These are phyloP conservation scores for Phymatocera aterrima DNA, from an alignment of 2,888 invertebrate genomes.

Conservation along the genomic window DNA sequence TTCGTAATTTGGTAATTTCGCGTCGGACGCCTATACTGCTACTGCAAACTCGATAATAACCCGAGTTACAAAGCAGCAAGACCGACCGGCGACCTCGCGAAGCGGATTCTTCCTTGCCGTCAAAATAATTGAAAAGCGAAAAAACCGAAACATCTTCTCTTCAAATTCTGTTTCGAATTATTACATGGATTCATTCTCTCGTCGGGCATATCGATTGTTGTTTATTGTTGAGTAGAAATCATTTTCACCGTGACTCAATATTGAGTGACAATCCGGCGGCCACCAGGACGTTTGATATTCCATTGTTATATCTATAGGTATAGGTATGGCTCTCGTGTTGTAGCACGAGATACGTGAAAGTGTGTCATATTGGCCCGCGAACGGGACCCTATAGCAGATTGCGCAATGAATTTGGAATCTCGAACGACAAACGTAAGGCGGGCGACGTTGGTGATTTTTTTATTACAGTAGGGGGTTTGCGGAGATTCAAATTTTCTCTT, in stretches of 20 bases:
- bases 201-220: neutral
- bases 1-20: conserved; percentile 15
- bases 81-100: conserved; percentile 31
- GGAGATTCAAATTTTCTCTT: neutral
- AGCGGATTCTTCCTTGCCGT: conserved; percentile 15
- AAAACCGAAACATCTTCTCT: neutral
- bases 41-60: neutral
- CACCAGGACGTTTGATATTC: neutral
- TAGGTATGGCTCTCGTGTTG: too few relatives aligned
- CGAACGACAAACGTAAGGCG: conserved; percentile 27
- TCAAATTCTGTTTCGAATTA: neutral
- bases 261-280: neutral
- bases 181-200: neutral
- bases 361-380: conserved; percentile 57
- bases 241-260: neutral
- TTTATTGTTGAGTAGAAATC: neutral
- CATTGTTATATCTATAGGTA: too few relatives aligned
- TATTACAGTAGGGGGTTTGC: conserved; percentile 3
- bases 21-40: neutral
- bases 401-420: conserved; percentile 54
- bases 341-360: conserved; percentile 52
- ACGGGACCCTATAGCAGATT: conserved; percentile 53
- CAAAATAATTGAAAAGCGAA: neutral
- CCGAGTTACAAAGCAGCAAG: neutral
- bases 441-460: neutral